Evolutionary conservation across 2,113 vertebrate genomes (phyloP), one percentile per base, ranked within the genome.

Genomic region (Narcine bancroftii): DNA sequence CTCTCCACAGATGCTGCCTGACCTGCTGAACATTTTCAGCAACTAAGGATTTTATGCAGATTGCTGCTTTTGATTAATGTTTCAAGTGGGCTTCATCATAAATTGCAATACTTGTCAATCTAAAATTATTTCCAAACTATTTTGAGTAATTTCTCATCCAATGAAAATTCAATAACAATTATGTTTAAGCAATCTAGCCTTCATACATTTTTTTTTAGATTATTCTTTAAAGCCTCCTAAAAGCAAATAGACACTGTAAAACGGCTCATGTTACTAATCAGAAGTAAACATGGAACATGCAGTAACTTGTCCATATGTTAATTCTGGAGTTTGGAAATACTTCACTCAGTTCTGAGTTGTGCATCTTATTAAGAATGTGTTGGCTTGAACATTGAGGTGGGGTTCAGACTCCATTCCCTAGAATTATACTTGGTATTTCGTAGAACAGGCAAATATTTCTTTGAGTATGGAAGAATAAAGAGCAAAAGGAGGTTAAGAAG

Each of bases 11-110:
- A 69, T 69, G 66, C 24, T 69, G 56, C 24, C 56, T 60, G 56
- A 60, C 19, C n/a, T n/a, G n/a, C n/a, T n/a, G n/a, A n/a, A n/a
- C n/a, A n/a, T n/a, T n/a, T n/a, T n/a, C 19, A 69, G 66, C 19
- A 69, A 69, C 56, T 24, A 24, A 2, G 0, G 2, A 5, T 69
- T 69, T 69, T 69, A 69, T 69, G 21, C 19, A 26, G 21, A 26
- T 69, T 24, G 2, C 19, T 69, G 21, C 66, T 69, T 69, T 69
- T 69, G 66, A 69, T 69, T 29, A 26, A 69, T 69, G 60, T 4
- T 50, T 83, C 79, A 83, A 83, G 21, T 83, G 79, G 79, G 79
- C 79, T 50, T 75, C 69, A 72, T 72, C 69, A n/a, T 72, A 72
- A 72, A 72, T 26, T 33, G 29, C 69, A 72, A 72, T 33, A 72